Evolutionary conservation across 1,140 invertebrate genomes (phyloP), one percentile per base, ranked within the genome.

Genomic region (Eulimnadia texana): DNA sequence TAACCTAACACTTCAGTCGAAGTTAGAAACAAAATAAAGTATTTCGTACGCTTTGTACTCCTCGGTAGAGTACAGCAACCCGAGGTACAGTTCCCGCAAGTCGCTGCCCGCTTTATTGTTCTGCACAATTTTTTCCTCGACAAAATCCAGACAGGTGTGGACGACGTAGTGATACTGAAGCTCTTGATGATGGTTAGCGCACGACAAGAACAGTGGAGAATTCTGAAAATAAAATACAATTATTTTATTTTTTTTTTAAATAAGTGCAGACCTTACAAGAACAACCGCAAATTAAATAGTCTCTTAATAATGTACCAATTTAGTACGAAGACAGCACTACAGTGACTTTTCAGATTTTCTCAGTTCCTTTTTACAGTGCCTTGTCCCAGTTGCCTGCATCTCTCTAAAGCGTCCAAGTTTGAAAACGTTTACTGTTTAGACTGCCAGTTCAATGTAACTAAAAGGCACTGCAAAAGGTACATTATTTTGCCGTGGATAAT

Each of bases 11-110:
- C 1, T 57, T 2, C 3, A 3, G 13, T 28, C 59, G 49, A 22
- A 20, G 25, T 54, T 28, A 28, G 78, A 74, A 67, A 62, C 62
- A 24, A 55, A 63, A 55, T 64, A 58, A 24, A 6, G 28, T 59
- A 67, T 77, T 78, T 73, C 74, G 77, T 84, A 95, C 90, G 96
- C 90, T 84, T 93, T 96, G 73, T 93, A 92, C 66, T 91, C 91
- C 78, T 97, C 93, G n/a, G 92, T 90, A 1, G 91, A 88, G 75
- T 93, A 93, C 1, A 98, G 76, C 55, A 92, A 75, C 22, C 93
- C 93, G 47, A 97, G 79, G 73, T 95, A 97, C 0, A 95, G 77
- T 72, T 98, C 93, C 68, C 90, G 76, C 23, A 84, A 74, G 72
- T 90, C 86, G 50, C 58, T 59, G 23, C 59, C 59, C 22, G 64